Evolutionary conservation across 2,113 vertebrate species (phyloP).

Genomic region (Ornithorhynchus anatinus): DNA sequence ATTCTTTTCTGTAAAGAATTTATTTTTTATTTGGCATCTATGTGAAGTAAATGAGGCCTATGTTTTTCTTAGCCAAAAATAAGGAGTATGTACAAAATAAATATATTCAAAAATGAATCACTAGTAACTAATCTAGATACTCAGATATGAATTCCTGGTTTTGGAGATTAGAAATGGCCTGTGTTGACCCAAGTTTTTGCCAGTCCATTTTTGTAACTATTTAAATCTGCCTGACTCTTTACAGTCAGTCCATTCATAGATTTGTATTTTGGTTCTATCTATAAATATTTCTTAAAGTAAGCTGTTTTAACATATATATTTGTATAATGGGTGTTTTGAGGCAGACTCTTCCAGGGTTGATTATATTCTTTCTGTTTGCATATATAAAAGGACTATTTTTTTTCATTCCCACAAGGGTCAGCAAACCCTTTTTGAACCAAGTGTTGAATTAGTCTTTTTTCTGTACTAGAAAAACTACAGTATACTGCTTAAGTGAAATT

Average conservation of each 20-base stretch:
- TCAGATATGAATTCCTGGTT: too few species aligned
- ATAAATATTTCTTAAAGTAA: conserved; percentile 31
- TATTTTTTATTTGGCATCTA: too few species aligned
- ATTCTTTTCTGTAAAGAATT: too few species aligned
- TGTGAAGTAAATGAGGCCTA: too few species aligned
- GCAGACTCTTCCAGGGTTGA: conserved; percentile 13
- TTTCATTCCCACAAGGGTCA: conserved; percentile 50
- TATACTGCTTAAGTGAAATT: conserved; percentile 51
- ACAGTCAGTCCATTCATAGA: background rate
- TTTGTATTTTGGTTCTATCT: conserved; percentile 35
- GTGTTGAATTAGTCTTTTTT: conserved; percentile 40
- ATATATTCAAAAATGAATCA: too few species aligned
- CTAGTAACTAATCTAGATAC: too few species aligned
- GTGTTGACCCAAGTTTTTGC: too few species aligned
- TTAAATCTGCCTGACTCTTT: too few species aligned
- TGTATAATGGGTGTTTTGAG: conserved; percentile 33
- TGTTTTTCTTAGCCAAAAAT: too few species aligned
- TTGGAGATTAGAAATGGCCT: too few species aligned
- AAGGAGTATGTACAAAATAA: too few species aligned
- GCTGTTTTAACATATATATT: conserved; percentile 23
- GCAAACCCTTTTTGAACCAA: conserved; percentile 48
- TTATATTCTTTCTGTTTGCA: conserved; percentile 40
- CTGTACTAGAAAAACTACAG: conserved; percentile 51
- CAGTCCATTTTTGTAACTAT: too few species aligned
- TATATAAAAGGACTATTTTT: conserved; percentile 55